A percentile compares a stretch with the other conserved stretches of the same genome.
Evolutionary conservation across 2,113 vertebrate species (phyloP).

Genomic region (Seriola dumerili): DNA sequence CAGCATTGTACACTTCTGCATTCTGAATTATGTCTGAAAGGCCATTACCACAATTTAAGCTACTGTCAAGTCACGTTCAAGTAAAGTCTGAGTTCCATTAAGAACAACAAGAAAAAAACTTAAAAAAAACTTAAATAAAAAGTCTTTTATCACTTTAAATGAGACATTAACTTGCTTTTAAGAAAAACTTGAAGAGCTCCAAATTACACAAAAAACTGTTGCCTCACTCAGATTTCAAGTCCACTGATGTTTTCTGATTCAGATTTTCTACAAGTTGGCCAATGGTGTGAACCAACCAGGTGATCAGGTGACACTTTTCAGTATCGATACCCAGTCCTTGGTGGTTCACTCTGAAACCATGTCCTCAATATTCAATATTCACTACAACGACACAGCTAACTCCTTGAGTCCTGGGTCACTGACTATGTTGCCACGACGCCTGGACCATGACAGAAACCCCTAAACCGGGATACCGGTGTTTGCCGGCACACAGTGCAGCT

Average conservation of each 20-base stretch:
- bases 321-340: neutral
- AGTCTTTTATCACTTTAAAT: neutral
- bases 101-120: neutral
- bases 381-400: slow-evolving; percentile 7
- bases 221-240: neutral
- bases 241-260: neutral
- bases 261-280: neutral
- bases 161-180: neutral
- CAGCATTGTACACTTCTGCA: neutral
- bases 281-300: neutral
- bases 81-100: neutral
- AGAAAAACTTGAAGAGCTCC: neutral
- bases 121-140: neutral
- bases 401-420: slow-evolving; percentile 19
- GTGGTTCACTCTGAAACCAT: neutral
- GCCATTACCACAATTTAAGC: neutral
- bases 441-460: slow-evolving; percentile 15
- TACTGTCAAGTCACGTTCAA: neutral
- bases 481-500: slow-evolving; percentile 73
- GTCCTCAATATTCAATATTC: slow-evolving; percentile 18
- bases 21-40: slow-evolving; percentile 1
- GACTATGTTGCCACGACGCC: slow-evolving; percentile 27
- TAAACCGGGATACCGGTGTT: slow-evolving; percentile 33
- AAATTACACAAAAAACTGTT: neutral
- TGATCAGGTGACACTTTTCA: neutral